Conservation (phyloP, 2,113 vertebrate species). For the Narcine bancroftii region DNA sequence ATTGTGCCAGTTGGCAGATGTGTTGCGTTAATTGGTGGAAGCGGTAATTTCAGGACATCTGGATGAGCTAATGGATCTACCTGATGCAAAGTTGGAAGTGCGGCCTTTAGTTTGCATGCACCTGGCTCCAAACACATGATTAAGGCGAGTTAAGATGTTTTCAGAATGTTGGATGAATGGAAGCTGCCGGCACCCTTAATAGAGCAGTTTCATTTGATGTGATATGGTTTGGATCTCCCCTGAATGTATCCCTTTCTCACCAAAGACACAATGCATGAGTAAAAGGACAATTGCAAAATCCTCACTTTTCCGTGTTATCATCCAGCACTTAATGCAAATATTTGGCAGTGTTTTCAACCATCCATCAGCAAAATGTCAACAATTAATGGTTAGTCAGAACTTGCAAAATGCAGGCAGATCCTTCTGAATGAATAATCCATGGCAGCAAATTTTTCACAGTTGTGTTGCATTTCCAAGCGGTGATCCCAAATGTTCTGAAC, state of each 20-base stretch:
- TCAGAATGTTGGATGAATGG: not conserved
- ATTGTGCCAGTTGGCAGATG: too few species aligned
- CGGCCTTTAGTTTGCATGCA: too few species aligned
- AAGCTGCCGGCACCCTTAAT: not conserved
- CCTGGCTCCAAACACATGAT: too few species aligned
- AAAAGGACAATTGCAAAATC: not conserved
- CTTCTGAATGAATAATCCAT: not conserved
- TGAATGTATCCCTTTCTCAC: not conserved
- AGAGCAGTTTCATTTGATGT: not conserved
- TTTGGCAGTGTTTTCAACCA: not conserved
- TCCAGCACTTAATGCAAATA: not conserved
- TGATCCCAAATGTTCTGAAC: not conserved
- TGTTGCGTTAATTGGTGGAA: too few species aligned
- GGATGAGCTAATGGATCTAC: too few species aligned
- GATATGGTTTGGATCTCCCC: not conserved
- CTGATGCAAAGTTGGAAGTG: too few species aligned
- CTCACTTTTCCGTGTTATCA: not conserved
- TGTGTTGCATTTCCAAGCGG: not conserved
- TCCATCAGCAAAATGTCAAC: not conserved
- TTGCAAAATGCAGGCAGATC: not conserved
- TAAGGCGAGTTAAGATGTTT: too few species aligned
- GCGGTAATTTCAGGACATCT: too few species aligned
- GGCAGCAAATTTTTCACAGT: not conserved
- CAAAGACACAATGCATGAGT: not conserved
- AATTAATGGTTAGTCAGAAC: not conserved